These are phyloP conservation scores for Chrysochloris asiatica DNA, from an alignment of 2,113 vertebrate genomes.

Conservation along the genomic window DNA sequence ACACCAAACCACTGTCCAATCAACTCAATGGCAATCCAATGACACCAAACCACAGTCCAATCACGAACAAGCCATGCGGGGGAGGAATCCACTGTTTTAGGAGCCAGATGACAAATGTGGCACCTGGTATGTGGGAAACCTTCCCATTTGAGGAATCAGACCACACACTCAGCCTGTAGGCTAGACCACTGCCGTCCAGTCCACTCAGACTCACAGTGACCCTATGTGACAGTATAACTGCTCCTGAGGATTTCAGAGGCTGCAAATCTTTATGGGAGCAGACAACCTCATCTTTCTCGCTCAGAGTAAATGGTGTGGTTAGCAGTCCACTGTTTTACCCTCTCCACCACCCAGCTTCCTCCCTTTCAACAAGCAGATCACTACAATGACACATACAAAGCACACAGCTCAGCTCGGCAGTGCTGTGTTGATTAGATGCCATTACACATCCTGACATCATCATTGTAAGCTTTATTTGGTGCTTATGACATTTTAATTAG, in stretches of 20 bases:
- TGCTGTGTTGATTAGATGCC: conserved; percentile 1
- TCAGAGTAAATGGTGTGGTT: no score
- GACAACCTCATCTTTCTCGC: no score
- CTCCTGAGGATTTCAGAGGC: no score
- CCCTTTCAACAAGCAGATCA: conserved; percentile 26
- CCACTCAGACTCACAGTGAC: no score
- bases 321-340: no score
- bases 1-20: no score
- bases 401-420: neutral
- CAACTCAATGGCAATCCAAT: no score
- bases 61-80: no score
- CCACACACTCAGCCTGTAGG: neutral
- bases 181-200: no score
- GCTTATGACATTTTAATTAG: conserved; percentile 66
- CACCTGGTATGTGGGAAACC: neutral
- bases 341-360: neutral
- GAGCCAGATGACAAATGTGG: neutral
- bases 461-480: conserved; percentile 59
- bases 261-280: no score
- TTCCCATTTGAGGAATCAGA: neutral
- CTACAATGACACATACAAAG: neutral
- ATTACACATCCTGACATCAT: conserved; percentile 21
- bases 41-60: no score
- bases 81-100: neutral
- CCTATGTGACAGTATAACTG: no score